phyloP scores from a whole-genome alignment of 2,113 vertebrate species.

The Epinephelus cyanopodus region DNA sequence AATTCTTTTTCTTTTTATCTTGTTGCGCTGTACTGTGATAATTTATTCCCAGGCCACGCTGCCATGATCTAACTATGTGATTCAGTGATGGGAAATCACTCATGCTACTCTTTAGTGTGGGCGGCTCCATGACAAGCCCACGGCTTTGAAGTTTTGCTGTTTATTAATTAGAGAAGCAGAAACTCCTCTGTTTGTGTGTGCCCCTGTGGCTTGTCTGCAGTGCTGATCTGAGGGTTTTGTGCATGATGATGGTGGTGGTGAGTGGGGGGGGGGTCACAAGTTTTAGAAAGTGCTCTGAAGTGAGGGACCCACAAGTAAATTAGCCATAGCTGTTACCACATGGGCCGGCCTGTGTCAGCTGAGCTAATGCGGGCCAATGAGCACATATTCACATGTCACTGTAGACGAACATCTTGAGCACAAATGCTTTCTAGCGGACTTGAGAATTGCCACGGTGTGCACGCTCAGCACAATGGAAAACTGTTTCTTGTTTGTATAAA shows the following conservation, averaged over 20 bases:
- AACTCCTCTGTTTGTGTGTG: slow-evolving; percentile 59
- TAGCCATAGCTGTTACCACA: slow-evolving; percentile 67
- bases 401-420: slow-evolving; percentile 65
- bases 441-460: slow-evolving; percentile 28
- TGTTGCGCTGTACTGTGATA: slow-evolving; percentile 19
- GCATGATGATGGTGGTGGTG: slow-evolving; percentile 31
- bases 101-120: slow-evolving; percentile 58
- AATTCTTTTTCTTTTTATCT: not conserved
- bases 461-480: slow-evolving; percentile 36
- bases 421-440: slow-evolving; percentile 54
- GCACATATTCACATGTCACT: slow-evolving; percentile 39
- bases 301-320: slow-evolving; percentile 63
- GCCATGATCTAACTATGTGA: slow-evolving; percentile 50
- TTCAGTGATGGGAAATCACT: slow-evolving; percentile 55
- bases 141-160: slow-evolving; percentile 75
- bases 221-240: slow-evolving; percentile 54
- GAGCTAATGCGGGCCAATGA: slow-evolving; percentile 47
- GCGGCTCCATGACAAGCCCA: slow-evolving; percentile 56
- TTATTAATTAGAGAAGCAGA: slow-evolving; percentile 79
- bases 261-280: slow-evolving; percentile 41
- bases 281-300: slow-evolving; percentile 57
- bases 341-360: slow-evolving; percentile 52
- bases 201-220: slow-evolving; percentile 53
- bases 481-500: slow-evolving; percentile 26
- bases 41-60: slow-evolving; percentile 51